Evolutionary conservation across 2,113 vertebrate genomes (phyloP).

Genomic region (rat (Rattus norvegicus)): DNA sequence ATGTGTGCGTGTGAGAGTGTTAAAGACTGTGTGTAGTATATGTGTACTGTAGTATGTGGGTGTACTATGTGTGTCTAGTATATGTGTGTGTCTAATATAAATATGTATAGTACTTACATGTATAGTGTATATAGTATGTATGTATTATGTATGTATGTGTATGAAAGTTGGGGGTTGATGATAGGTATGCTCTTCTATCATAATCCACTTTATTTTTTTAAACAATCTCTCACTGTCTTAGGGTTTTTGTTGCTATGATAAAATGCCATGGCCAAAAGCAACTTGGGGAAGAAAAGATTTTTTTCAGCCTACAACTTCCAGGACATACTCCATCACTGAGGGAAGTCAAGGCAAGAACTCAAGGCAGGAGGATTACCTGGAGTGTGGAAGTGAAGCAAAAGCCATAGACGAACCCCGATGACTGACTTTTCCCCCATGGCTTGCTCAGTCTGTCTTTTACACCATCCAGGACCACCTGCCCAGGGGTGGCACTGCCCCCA

Average conservation of each 20-base stretch:
- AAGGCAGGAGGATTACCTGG: neutral
- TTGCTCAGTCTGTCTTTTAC: neutral
- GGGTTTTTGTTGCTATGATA: neutral
- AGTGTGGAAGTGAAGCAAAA: neutral
- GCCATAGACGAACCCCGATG: neutral
- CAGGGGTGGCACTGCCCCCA: neutral
- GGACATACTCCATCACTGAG: neutral
- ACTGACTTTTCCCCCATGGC: neutral
- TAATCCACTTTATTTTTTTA: neutral
- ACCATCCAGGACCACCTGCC: neutral
- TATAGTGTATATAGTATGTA: neutral
- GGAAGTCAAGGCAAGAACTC: neutral
- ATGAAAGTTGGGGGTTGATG: neutral
- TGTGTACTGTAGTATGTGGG: neutral
- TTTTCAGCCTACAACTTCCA: neutral
- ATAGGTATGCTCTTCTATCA: no score
- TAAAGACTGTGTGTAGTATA: neutral
- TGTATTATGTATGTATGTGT: neutral
- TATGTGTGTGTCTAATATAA: neutral
- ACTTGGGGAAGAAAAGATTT: neutral
- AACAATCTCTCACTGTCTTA: neutral
- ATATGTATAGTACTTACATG: no score
- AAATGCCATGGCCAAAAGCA: neutral
- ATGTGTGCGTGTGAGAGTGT: neutral
- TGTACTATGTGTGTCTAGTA: neutral